Evolutionary conservation across 2,888 invertebrate species (phyloP).

Genomic region (Tribolium freemani): DNA sequence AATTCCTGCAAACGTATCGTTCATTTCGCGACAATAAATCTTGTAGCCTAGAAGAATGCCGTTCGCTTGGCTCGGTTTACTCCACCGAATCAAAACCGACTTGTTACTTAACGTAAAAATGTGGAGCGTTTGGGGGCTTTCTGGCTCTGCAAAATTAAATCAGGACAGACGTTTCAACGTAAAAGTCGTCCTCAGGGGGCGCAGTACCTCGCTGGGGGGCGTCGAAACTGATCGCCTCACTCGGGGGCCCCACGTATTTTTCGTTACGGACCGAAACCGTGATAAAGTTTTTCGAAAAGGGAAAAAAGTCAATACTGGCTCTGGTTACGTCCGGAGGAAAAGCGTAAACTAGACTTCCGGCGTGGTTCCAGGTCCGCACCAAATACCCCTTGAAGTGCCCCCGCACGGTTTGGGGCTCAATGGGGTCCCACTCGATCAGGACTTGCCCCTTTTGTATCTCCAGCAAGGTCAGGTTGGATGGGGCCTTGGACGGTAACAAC

Average conservation of each 20-base stretch:
- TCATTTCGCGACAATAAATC: conserved; percentile 57
- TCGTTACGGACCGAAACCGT: conserved; percentile 61
- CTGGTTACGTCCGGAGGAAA: conserved; percentile 57
- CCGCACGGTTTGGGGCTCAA: conserved; percentile 54
- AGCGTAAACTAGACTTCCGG: conserved; percentile 59
- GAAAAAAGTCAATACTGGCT: conserved; percentile 59
- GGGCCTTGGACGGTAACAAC: conserved; percentile 57
- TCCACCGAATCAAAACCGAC: conserved; percentile 59
- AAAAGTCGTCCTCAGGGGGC: conserved; percentile 26
- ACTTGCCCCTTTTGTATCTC: conserved; percentile 57
- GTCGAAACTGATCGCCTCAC: conserved; percentile 59
- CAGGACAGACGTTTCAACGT: conserved; percentile 24
- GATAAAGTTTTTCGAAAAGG: conserved; percentile 61
- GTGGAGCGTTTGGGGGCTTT: conserved; percentile 56
- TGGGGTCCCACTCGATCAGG: conserved; percentile 58
- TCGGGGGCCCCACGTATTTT: conserved; percentile 61
- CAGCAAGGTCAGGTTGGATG: conserved; percentile 56
- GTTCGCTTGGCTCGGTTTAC: conserved; percentile 58
- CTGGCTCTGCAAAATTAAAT: conserved; percentile 54
- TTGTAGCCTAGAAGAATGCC: conserved; percentile 60
- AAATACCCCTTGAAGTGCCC: conserved; percentile 61
- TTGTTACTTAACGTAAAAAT: conserved; percentile 55
- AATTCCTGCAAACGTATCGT: conserved; percentile 39
- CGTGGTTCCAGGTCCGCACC: conserved; percentile 60
- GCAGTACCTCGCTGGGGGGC: conserved; percentile 60